These are phyloP conservation scores for Hipposideros armiger DNA, from an alignment of 2,113 vertebrate species.

Conservation along the genomic window DNA sequence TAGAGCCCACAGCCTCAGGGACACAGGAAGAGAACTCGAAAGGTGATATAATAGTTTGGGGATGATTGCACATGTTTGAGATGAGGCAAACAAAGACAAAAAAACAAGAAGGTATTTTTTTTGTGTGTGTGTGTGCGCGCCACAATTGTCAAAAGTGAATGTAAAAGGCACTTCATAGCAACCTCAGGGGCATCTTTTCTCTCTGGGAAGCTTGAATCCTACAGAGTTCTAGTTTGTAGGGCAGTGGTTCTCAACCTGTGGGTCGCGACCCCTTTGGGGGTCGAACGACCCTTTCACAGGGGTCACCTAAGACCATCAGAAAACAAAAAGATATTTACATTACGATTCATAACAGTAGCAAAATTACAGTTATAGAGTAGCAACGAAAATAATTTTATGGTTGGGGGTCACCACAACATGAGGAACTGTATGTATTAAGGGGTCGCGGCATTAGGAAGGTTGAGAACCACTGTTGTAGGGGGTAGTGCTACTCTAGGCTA, in stretches of 20 bases:
- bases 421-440: no score
- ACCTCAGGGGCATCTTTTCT: constrained; percentile 71
- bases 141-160: constrained; percentile 82
- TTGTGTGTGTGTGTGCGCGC: background rate
- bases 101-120: constrained; percentile 71
- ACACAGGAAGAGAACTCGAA: constrained; percentile 77
- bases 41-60: constrained; percentile 82
- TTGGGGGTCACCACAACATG: no score
- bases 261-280: no score
- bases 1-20: constrained; percentile 75
- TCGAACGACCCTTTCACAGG: no score
- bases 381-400: no score
- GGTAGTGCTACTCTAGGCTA: constrained; percentile 74
- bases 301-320: no score
- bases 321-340: no score
- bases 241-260: no score
- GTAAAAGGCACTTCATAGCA: constrained; percentile 73
- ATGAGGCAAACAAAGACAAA: constrained; percentile 80
- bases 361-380: no score
- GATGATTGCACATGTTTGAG: constrained; percentile 78
- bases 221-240: constrained; percentile 54
- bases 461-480: constrained; percentile 43
- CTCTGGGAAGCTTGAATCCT: constrained; percentile 69
- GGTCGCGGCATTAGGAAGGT: no score
- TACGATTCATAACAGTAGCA: no score